These are phyloP conservation scores for Horisme vitalbata DNA, from an alignment of 2,888 invertebrate species.

Conservation along the genomic window DNA sequence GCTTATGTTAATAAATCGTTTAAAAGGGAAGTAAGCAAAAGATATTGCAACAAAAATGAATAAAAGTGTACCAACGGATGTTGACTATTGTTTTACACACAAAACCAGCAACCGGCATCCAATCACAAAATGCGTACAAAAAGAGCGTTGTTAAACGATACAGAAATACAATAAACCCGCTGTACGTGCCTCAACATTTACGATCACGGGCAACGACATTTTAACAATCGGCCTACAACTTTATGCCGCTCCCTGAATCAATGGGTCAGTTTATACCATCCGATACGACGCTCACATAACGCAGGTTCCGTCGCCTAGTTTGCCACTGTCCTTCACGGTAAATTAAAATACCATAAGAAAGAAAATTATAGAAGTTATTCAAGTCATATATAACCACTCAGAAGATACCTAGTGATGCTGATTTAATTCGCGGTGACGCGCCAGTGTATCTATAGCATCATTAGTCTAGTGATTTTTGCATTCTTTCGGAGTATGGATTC, in stretches of 20 bases:
- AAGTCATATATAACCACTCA: too few species aligned
- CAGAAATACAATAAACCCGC: slow-evolving; percentile 34
- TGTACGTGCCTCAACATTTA: slow-evolving; percentile 36
- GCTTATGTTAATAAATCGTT: too few species aligned
- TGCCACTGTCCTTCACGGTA: too few species aligned
- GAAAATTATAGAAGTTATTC: too few species aligned
- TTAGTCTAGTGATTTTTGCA: too few species aligned
- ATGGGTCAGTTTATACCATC: slow-evolving; percentile 12
- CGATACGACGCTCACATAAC: slow-evolving; percentile 2
- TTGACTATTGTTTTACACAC: background rate
- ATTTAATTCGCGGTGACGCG: too few species aligned
- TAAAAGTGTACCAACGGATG: background rate
- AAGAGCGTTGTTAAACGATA: slow-evolving; percentile 35
- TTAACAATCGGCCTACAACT: slow-evolving; percentile 36
- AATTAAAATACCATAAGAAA: too few species aligned
- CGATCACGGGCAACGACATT: slow-evolving; percentile 35
- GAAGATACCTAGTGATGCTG: too few species aligned
- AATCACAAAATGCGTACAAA: slow-evolving; percentile 30
- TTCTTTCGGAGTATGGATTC: too few species aligned
- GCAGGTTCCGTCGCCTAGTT: too few species aligned
- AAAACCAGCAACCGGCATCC: slow-evolving; percentile 9
- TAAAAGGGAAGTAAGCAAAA: background rate
- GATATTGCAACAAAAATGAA: background rate
- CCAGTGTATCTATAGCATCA: too few species aligned
- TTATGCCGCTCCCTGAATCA: slow-evolving; percentile 35